A percentile compares a stretch with the other conserved stretches of the same genome.
Conservation (phyloP, 2,113 vertebrate genomes). For the Suncus etruscus region DNA sequence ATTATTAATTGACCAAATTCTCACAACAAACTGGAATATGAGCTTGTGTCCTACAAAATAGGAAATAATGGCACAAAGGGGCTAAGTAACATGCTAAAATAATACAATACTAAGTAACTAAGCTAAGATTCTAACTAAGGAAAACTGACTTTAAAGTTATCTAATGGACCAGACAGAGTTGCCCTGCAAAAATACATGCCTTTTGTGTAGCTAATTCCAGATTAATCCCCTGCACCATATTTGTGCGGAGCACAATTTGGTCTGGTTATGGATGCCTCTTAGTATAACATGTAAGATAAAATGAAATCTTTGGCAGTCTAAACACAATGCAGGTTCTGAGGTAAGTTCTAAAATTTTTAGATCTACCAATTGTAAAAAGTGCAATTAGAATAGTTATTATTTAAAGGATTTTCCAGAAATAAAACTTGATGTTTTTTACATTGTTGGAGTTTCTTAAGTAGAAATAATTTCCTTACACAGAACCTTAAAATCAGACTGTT, state of each 20-base stretch:
- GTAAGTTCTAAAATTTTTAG: not conserved
- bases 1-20: not conserved
- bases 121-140: not conserved
- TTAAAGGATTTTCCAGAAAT: conserved; percentile 9
- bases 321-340: not conserved
- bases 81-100: not conserved
- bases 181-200: too few species aligned
- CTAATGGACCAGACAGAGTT: too few species aligned
- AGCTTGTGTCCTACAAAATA: not conserved
- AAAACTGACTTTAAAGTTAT: not conserved
- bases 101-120: not conserved
- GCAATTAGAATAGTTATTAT: not conserved
- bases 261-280: too few species aligned
- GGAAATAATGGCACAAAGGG: not conserved
- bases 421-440: conserved; percentile 26
- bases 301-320: not conserved
- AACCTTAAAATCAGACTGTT: conserved; percentile 43
- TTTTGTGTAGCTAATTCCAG: too few species aligned
- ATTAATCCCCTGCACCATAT: too few species aligned
- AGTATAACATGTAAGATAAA: not conserved
- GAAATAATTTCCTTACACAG: not conserved
- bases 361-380: not conserved
- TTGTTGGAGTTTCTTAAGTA: not conserved
- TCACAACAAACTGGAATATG: not conserved
- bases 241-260: too few species aligned